These are phyloP conservation scores for Tragelaphus buxtoni DNA, from an alignment of 2,113 vertebrate genomes.

Conservation along the genomic window DNA sequence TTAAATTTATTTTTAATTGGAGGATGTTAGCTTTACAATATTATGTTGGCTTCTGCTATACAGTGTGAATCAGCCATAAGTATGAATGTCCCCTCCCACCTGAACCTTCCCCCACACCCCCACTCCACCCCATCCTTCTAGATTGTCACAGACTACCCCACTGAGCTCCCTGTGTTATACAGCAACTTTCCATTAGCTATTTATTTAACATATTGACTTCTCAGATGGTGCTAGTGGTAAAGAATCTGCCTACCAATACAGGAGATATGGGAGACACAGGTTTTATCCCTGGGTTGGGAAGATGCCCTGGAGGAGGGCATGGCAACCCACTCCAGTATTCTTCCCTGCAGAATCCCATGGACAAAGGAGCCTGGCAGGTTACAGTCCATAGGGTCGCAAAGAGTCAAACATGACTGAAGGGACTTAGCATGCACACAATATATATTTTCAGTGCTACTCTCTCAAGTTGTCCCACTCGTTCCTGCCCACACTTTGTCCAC, in stretches of 20 bases:
- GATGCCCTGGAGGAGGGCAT: neutral
- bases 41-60: neutral
- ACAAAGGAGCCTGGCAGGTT: neutral
- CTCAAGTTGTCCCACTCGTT: neutral
- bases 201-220: neutral
- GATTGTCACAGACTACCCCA: neutral
- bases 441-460: neutral
- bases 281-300: neutral
- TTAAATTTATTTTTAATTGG: neutral
- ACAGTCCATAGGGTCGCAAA: neutral
- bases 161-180: neutral
- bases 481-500: neutral
- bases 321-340: neutral
- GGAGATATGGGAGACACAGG: neutral
- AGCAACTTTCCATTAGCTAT: neutral
- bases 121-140: neutral
- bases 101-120: neutral
- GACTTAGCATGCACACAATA: neutral
- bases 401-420: neutral
- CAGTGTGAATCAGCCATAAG: neutral
- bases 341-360: neutral
- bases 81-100: neutral
- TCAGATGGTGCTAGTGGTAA: neutral
- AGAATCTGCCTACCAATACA: neutral
- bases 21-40: neutral